Evolutionary conservation across 2,888 invertebrate species (phyloP).

Genomic region (Caenorhabditis sulstoni): DNA sequence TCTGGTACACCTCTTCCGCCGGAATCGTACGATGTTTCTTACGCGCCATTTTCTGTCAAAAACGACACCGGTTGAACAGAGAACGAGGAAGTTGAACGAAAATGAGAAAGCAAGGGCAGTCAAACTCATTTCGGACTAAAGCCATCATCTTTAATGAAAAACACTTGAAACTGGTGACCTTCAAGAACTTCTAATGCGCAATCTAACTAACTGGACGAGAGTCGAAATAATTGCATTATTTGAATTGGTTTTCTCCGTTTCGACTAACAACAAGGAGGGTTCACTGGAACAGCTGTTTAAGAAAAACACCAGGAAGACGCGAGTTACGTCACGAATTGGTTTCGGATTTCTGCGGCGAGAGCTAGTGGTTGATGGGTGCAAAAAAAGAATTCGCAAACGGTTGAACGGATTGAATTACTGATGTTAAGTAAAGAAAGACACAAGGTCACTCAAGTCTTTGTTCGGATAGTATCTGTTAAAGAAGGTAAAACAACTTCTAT

Average conservation of each 20-base stretch:
- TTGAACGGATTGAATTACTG: constrained; percentile 46
- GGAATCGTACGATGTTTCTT: constrained; percentile 55
- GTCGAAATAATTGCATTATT: constrained; percentile 45
- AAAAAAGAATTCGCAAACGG: constrained; percentile 15
- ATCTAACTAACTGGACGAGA: constrained; percentile 38
- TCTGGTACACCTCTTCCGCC: constrained; percentile 36
- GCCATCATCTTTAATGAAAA: constrained; percentile 43
- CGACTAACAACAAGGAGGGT: constrained; percentile 2
- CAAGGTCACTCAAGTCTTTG: constrained; percentile 18
- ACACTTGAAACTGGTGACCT: constrained; percentile 52
- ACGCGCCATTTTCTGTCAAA: constrained; percentile 53
- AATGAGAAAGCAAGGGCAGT: constrained; percentile 9
- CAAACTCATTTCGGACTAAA: constrained; percentile 35
- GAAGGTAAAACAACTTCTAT: constrained; percentile 14
- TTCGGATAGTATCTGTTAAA: constrained; percentile 20
- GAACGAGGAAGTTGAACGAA: not conserved
- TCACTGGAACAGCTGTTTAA: constrained; percentile 34
- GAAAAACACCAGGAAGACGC: constrained; percentile 8
- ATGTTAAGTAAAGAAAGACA: constrained; percentile 40
- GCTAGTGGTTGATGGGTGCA: not conserved
- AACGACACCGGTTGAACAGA: not conserved
- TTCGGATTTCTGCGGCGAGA: constrained; percentile 32
- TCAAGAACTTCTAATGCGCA: constrained; percentile 43
- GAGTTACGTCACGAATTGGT: constrained; percentile 39
- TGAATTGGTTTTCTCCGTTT: constrained; percentile 19